phyloP scores from a whole-genome alignment of 2,888 invertebrate species.

The Ophraella communa region DNA sequence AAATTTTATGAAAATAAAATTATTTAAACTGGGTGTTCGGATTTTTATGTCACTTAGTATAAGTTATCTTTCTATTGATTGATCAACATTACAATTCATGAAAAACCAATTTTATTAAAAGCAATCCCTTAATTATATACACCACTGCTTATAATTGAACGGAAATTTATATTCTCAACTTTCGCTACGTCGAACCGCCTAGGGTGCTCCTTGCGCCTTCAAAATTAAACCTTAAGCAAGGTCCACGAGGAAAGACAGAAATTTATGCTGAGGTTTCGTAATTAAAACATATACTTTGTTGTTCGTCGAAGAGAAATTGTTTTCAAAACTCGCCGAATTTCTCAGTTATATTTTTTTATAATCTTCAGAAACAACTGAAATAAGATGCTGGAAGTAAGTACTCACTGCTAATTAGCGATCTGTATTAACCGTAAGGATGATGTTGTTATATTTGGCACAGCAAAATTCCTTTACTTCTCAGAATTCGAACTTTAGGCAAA shows the following conservation, averaged over 20 bases:
- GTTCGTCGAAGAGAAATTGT: conserved; percentile 27
- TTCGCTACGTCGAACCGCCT: conserved; percentile 26
- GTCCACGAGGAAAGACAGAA: conserved; percentile 32
- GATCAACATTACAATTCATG: not conserved
- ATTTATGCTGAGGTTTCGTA: conserved; percentile 40
- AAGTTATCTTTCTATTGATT: too few relatives aligned
- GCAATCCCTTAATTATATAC: conserved; percentile 11
- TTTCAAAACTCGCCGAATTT: conserved; percentile 19
- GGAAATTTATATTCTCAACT: conserved; percentile 35
- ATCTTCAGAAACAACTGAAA: conserved; percentile 19
- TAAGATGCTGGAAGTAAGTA: conserved; percentile 14
- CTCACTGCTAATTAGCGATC: not conserved
- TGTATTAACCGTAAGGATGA: not conserved
- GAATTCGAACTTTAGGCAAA: too few relatives aligned
- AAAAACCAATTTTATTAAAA: not conserved
- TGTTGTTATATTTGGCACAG: too few relatives aligned
- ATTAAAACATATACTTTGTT: conserved; percentile 41
- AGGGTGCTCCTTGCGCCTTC: conserved; percentile 24
- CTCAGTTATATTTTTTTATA: not conserved
- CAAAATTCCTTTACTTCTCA: too few relatives aligned
- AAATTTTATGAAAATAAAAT: too few relatives aligned
- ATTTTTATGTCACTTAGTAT: too few relatives aligned
- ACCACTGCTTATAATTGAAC: conserved; percentile 37
- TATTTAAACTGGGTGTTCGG: too few relatives aligned
- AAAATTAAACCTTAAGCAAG: conserved; percentile 33